phyloP scores from a whole-genome alignment of 2,888 invertebrate species.

The Nematopogon swammerdamellus region DNA sequence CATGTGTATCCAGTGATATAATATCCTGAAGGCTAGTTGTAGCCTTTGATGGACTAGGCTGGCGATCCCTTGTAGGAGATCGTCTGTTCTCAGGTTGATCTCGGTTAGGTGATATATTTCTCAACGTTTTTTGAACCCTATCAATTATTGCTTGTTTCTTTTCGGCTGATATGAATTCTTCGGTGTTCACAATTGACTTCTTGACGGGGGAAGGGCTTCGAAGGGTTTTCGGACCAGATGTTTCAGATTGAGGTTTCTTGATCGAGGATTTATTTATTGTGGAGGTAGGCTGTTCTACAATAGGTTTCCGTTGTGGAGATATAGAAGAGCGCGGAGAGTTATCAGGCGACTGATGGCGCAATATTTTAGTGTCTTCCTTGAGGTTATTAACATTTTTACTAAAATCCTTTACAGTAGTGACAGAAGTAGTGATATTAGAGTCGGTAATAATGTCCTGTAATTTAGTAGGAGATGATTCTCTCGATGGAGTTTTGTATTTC shows the following conservation, averaged over 20 bases:
- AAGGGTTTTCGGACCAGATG: not conserved
- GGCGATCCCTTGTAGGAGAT: conserved; percentile 27
- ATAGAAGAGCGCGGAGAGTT: not conserved
- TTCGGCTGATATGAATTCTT: conserved; percentile 29
- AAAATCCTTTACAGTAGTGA: not conserved
- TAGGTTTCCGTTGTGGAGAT: conserved; percentile 8
- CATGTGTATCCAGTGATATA: conserved; percentile 16
- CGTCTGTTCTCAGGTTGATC: conserved; percentile 16
- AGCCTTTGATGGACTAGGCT: conserved; percentile 19
- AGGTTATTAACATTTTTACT: not conserved
- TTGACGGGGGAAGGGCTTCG: conserved; percentile 5
- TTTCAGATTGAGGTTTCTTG: conserved; percentile 15
- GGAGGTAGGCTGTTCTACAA: conserved; percentile 6
- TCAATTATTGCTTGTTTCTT: conserved; percentile 37
- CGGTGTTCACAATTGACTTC: conserved; percentile 14
- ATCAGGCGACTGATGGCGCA: conserved; percentile 10
- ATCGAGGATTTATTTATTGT: conserved; percentile 15
- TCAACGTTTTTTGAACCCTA: conserved; percentile 34
- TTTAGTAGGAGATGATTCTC: conserved; percentile 26
- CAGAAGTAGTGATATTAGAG: not conserved
- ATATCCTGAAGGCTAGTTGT: conserved; percentile 27
- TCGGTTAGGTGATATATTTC: conserved; percentile 38
- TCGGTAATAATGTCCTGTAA: conserved; percentile 19
- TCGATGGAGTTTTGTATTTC: conserved; percentile 13
- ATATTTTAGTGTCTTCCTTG: no score